Conservation (phyloP, 2,113 vertebrate species). For the Sceloporus undulatus region DNA sequence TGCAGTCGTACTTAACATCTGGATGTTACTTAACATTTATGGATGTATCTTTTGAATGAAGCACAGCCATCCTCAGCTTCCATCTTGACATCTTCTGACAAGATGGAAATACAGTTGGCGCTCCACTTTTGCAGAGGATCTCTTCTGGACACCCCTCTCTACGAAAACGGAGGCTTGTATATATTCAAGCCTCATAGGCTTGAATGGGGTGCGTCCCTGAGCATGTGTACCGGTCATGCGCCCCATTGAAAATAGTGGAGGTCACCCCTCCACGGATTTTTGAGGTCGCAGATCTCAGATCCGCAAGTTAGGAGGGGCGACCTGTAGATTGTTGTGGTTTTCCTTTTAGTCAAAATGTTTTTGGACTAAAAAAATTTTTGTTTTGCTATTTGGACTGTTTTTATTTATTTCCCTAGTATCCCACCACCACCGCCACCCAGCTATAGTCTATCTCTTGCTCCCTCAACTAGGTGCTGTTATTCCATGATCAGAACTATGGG, state of each 20-base stretch:
- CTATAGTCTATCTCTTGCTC: not conserved
- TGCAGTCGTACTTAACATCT: slow-evolving; percentile 8
- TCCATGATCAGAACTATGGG: slow-evolving; percentile 95
- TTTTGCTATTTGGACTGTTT: not conserved
- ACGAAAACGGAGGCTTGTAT: too few species aligned
- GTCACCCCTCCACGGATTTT: too few species aligned
- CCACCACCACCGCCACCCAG: not conserved
- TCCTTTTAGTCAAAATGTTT: not conserved
- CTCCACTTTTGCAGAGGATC: too few species aligned
- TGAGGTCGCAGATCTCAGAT: too few species aligned
- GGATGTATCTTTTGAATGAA: not conserved
- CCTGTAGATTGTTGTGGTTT: too few species aligned
- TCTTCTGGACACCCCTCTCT: too few species aligned
- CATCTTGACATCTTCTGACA: not conserved
- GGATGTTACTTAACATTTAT: not conserved
- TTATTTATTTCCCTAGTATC: not conserved
- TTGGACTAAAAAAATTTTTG: not conserved
- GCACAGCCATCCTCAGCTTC: not conserved
- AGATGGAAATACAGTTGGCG: not conserved
- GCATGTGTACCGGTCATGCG: too few species aligned
- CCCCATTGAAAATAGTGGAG: too few species aligned
- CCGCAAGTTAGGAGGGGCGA: too few species aligned
- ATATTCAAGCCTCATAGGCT: too few species aligned
- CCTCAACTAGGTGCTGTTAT: slow-evolving; percentile 89
- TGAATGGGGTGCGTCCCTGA: too few species aligned